Conservation (phyloP, 1,140 invertebrate genomes). For the Hesperophylax magnus region DNA sequence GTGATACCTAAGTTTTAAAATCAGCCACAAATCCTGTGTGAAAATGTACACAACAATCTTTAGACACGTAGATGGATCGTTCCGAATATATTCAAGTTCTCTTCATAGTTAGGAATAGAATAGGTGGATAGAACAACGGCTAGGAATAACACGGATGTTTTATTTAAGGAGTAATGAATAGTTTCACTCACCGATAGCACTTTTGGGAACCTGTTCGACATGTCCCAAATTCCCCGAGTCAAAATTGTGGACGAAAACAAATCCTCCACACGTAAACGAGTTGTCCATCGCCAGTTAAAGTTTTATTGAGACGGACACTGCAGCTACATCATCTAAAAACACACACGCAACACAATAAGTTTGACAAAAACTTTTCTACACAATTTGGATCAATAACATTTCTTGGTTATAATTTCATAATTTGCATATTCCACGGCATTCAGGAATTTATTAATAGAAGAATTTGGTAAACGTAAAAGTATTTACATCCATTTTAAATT, state of each 20-base stretch:
- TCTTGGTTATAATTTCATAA: conserved; percentile 9
- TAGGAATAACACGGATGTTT: no score
- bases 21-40: no score
- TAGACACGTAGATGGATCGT: no score
- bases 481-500: conserved; percentile 2
- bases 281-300: conserved; percentile 47
- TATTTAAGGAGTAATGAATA: not conserved
- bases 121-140: no score
- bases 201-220: conserved; percentile 77
- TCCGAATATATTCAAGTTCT: no score
- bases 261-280: conserved; percentile 73
- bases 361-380: not conserved
- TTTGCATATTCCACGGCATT: not conserved
- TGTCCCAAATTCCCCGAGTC: conserved; percentile 89
- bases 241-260: conserved; percentile 85
- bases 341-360: not conserved
- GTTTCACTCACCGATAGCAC: conserved; percentile 60
- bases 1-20: no score
- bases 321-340: conserved; percentile 38
- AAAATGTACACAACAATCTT: no score
- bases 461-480: not conserved
- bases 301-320: not conserved
- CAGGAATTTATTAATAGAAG: no score
- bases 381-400: conserved; percentile 26
- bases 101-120: no score